Percentiles rank a stretch among this genome's conserved stretches.
Conservation (phyloP, 2,113 vertebrate genomes). For the Capra hircus region DNA sequence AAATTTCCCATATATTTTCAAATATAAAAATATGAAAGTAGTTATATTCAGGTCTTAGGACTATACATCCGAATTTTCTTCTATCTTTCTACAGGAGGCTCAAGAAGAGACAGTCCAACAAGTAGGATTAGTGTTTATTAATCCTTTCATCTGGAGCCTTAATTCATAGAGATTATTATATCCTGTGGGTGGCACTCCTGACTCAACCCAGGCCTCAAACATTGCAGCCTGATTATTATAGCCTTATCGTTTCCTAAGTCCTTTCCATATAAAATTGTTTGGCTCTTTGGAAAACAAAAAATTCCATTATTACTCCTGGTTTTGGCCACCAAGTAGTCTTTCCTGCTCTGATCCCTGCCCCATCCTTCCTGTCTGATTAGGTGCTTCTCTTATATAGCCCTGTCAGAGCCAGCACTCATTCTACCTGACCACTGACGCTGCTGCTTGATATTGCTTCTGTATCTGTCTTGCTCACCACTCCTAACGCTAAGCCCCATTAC, state of each 20-base stretch:
- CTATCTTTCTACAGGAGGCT: background rate
- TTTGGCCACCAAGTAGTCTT: background rate
- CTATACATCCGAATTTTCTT: background rate
- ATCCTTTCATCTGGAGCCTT: background rate
- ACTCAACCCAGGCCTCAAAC: background rate
- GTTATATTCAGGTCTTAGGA: background rate
- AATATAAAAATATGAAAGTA: background rate
- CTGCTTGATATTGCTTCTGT: rapidly evolving
- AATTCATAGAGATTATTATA: background rate
- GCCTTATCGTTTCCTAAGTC: background rate
- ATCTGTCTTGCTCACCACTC: background rate
- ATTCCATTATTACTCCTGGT: background rate
- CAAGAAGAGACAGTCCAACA: background rate
- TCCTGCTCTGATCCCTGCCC: background rate
- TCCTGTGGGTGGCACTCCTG: rapidly evolving
- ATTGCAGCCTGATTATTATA: background rate
- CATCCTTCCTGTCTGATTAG: background rate
- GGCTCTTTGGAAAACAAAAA: background rate
- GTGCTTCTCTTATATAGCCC: background rate
- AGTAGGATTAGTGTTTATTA: too few relatives aligned
- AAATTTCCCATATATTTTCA: background rate
- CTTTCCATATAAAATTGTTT: background rate
- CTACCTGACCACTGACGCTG: background rate
- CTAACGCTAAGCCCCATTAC: background rate
- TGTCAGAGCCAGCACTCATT: too few relatives aligned